Conservation (phyloP, 2,888 invertebrate species). For the Acanthosepion esculentum region DNA sequence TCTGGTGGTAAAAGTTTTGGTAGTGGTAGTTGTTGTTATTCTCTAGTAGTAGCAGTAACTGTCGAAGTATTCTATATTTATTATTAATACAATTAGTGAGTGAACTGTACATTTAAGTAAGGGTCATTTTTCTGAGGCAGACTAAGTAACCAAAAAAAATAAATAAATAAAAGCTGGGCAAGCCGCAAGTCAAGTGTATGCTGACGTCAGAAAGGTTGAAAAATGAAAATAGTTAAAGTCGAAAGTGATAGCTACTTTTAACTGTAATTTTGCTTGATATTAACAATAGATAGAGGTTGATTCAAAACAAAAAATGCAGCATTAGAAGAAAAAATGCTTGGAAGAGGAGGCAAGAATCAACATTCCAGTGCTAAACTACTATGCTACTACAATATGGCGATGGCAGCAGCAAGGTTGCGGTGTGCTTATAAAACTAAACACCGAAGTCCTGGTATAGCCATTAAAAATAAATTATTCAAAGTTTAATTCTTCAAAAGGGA, state of each 20-base stretch:
- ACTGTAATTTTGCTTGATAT: too few relatives aligned
- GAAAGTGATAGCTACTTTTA: neutral
- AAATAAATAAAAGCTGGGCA: neutral
- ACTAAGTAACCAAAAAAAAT: too few relatives aligned
- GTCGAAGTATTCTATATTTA: neutral
- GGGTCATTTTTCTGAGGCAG: neutral
- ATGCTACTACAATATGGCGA: neutral
- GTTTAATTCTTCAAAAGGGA: neutral
- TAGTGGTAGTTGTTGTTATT: too few relatives aligned
- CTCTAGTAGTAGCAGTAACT: neutral
- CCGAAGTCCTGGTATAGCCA: neutral
- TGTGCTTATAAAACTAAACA: neutral
- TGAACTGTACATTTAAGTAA: neutral
- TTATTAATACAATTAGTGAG: neutral
- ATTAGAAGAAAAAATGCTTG: neutral
- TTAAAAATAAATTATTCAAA: neutral
- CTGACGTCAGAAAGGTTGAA: neutral
- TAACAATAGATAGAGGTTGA: neutral
- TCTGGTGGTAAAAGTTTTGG: too few relatives aligned
- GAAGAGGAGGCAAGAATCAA: neutral
- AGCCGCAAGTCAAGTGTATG: neutral
- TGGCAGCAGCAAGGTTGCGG: slow-evolving; percentile 33
- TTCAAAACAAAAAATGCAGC: neutral
- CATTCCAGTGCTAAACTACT: neutral
- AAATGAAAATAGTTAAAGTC: neutral